A percentile compares a stretch with the other conserved stretches of the same genome.
Conservation (phyloP, 2,113 vertebrate genomes). For the Nanger granti region DNA sequence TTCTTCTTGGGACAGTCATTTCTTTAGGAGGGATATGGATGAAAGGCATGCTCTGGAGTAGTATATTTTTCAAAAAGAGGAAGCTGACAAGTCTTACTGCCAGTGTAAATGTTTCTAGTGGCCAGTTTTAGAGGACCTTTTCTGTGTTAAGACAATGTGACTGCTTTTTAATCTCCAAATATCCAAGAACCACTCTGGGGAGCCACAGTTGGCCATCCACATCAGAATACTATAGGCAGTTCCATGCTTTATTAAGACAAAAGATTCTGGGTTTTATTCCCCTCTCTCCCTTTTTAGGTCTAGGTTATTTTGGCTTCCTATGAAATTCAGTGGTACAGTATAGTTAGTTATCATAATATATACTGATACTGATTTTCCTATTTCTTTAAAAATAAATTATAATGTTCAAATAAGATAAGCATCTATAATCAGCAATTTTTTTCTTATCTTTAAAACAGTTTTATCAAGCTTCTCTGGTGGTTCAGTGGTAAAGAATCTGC, state of each 20-base stretch:
- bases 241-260: neutral
- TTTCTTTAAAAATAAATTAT: neutral
- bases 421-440: neutral
- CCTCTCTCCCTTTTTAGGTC: neutral
- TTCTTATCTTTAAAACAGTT: neutral
- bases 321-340: neutral
- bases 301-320: neutral
- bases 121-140: neutral
- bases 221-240: neutral
- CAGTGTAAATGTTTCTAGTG: neutral
- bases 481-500: neutral
- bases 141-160: neutral
- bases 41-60: neutral
- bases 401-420: neutral
- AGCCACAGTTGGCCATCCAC: neutral
- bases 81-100: neutral
- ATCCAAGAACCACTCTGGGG: neutral
- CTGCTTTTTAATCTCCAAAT: neutral
- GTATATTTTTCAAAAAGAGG: neutral
- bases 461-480: neutral
- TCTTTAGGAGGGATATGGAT: neutral
- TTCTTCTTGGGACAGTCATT: neutral
- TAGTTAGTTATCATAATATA: neutral
- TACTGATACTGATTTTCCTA: neutral
- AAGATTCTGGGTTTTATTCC: neutral